Percentiles rank a stretch among this genome's conserved stretches.
Conservation (phyloP, 2,888 invertebrate species). For the Chrysomela aeneicollis region DNA sequence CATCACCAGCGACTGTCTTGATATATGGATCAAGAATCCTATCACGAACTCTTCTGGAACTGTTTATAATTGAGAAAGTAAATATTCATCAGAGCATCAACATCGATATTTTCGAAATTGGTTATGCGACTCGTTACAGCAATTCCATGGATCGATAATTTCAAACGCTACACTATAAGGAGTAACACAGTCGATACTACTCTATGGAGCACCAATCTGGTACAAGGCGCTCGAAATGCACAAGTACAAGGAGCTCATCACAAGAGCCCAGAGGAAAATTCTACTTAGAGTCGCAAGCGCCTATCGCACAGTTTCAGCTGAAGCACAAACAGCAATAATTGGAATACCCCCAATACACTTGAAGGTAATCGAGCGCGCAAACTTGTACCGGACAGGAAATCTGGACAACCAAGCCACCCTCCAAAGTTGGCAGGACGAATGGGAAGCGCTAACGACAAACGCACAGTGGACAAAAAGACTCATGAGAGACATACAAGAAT, state of each 20-base stretch:
- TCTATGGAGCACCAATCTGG: constrained; percentile 36
- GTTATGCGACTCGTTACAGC: too few relatives aligned
- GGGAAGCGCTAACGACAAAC: neutral
- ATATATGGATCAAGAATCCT: too few relatives aligned
- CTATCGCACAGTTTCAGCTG: constrained; percentile 17
- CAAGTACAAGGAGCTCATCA: neutral
- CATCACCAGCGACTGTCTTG: too few relatives aligned
- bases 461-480: constrained; percentile 7
- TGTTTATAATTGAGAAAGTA: too few relatives aligned
- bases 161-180: too few relatives aligned
- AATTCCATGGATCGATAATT: too few relatives aligned
- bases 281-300: constrained; percentile 14
- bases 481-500: neutral
- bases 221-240: neutral
- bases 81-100: too few relatives aligned
- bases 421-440: constrained; percentile 8
- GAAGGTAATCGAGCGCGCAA: neutral
- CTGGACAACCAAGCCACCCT: neutral
- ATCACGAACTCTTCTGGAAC: too few relatives aligned
- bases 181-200: constrained; percentile 26
- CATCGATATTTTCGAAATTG: too few relatives aligned
- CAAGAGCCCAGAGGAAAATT: constrained; percentile 2
- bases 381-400: neutral
- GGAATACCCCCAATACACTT: constrained; percentile 13
- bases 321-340: constrained; percentile 17